Evolutionary conservation across 2,113 vertebrate species (phyloP), one percentile per base, ranked within the genome.

Genomic region (Cryptotis parvus): DNA sequence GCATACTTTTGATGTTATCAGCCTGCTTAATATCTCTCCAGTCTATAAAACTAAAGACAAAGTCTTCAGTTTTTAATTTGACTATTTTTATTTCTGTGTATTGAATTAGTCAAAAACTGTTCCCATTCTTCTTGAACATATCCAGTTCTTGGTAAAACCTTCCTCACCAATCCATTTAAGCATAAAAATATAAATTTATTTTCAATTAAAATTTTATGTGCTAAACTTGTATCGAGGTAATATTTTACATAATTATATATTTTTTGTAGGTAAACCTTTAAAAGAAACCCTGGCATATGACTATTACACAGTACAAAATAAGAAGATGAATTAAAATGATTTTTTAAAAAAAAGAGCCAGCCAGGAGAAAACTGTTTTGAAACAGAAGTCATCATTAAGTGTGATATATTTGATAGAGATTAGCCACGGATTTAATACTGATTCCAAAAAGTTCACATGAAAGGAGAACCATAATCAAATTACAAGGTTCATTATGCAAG

Each of bases 401-500:
- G 5, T 77, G 33, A 70, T 43, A 27, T 45, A 68, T 84, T 91
- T 94, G 66, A 52, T 77, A 84, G 82, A 90, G 41, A n/a, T 85
- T 82, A 84, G 74, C 72, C n/a, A 91, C 6, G 39, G 35, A 81
- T 85, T 92, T 55, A 84, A 82, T 55, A 33, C 41, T 91, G 29
- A 29, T 87, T 91, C 82, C 79, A 75, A 75, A n/a, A 83, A 90
- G 43, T 49, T 75, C 41, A 29, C 37, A 43, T 63, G 39, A 81
- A 39, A 65, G 75, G n/a, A 77, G 2, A 63, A 83, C 86, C 37
- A 75, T 35, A 88, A 90, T 88, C 84, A 87, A 52, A 82, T 92
- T 89, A 87, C n/a, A 92, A 91, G 55, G 27, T 88, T 93, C 70
- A 31, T 24, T 75, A 37, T 78, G 10, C 75, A 80, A 87, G 31